These are phyloP conservation scores for Beris morrisii DNA, from an alignment of 2,888 invertebrate species.

Conservation along the genomic window DNA sequence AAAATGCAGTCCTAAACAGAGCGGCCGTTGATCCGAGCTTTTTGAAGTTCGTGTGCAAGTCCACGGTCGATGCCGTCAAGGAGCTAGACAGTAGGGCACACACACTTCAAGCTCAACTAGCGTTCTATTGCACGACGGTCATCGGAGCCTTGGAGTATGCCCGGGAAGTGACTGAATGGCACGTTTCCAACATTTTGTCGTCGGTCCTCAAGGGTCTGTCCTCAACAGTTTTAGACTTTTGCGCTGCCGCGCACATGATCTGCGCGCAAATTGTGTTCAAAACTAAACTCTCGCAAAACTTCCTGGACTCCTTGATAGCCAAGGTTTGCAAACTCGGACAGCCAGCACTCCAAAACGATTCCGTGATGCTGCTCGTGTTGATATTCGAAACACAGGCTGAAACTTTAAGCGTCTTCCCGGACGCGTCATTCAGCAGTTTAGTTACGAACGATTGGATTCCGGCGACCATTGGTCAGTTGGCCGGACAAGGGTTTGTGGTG, in stretches of 20 bases:
- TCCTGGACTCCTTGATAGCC: conserved; percentile 64
- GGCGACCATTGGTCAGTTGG: conserved; percentile 59
- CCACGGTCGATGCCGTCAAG: conserved; percentile 62
- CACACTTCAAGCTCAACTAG: conserved; percentile 70
- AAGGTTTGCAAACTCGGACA: conserved; percentile 61
- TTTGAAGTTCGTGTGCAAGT: conserved; percentile 64
- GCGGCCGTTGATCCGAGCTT: conserved; percentile 67
- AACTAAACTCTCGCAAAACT: conserved; percentile 60
- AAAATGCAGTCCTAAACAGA: conserved; percentile 71
- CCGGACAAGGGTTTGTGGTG: conserved; percentile 61
- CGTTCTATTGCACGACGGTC: conserved; percentile 77
- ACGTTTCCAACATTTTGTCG: conserved; percentile 71
- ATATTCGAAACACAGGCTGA: conserved; percentile 68
- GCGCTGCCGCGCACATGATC: conserved; percentile 74
- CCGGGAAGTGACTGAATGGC: conserved; percentile 62
- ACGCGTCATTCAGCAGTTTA: conserved; percentile 60
- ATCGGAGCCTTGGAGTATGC: conserved; percentile 69
- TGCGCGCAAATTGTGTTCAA: conserved; percentile 69
- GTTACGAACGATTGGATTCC: conserved; percentile 58
- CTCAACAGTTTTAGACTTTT: conserved; percentile 69
- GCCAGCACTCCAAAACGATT: conserved; percentile 63
- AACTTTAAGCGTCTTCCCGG: conserved; percentile 58
- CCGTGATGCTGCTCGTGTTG: conserved; percentile 67
- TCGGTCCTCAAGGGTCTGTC: conserved; percentile 71
- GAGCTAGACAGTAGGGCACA: conserved; percentile 63